A percentile compares a stretch with the other conserved stretches of the same genome.
phyloP scores from a whole-genome alignment of 2,888 invertebrate genomes.

The Tinea semifulvella region DNA sequence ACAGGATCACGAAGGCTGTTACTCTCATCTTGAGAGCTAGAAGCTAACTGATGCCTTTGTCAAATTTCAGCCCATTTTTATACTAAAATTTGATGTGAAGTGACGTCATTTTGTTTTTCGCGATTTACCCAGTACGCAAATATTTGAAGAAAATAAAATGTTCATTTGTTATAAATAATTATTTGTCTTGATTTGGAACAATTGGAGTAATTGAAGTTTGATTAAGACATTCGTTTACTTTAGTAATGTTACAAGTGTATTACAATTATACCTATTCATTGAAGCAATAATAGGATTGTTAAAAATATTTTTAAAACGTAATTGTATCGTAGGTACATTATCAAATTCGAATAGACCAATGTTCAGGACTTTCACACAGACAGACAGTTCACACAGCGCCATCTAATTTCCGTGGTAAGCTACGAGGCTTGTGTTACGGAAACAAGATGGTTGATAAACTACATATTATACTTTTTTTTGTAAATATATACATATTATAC shows the following conservation, averaged over 20 bases:
- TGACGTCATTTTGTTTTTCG: slow-evolving; percentile 21
- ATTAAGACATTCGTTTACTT: slow-evolving; percentile 27
- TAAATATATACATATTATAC: no score
- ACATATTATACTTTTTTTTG: no score
- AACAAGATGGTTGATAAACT: no score
- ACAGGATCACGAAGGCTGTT: slow-evolving; percentile 54
- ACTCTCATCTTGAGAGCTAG: slow-evolving; percentile 57
- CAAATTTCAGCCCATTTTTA: slow-evolving; percentile 32
- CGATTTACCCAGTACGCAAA: slow-evolving; percentile 22
- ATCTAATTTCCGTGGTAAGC: no score
- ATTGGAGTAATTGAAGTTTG: slow-evolving; percentile 35
- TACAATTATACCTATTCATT: not conserved
- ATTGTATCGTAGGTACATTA: no score
- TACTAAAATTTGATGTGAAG: slow-evolving; percentile 27
- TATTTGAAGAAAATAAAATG: slow-evolving; percentile 32
- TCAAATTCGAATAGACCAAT: no score
- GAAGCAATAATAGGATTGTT: not conserved
- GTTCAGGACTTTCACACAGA: no score
- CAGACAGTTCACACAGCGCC: no score
- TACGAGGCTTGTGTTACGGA: no score
- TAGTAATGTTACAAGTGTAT: not conserved
- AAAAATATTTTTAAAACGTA: not conserved
- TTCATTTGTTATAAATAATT: slow-evolving; percentile 32
- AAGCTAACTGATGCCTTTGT: slow-evolving; percentile 46
- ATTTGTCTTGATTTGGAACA: slow-evolving; percentile 35